Evolutionary conservation across 1,140 invertebrate genomes (phyloP).

Genomic region (Tetramorium alpestre): DNA sequence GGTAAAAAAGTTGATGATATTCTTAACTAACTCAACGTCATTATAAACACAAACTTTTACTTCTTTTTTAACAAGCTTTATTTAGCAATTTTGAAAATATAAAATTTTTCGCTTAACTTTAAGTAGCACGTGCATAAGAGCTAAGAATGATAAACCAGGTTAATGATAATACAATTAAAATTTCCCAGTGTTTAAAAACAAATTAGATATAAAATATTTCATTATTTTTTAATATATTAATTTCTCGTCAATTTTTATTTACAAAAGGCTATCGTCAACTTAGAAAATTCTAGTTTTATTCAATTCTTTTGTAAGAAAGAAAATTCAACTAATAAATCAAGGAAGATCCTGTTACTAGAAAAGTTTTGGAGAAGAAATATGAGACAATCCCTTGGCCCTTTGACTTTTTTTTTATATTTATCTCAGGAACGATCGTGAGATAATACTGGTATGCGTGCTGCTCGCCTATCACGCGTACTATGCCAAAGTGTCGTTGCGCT

Average conservation of each 20-base stretch:
- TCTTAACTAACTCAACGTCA: conserved; percentile 7
- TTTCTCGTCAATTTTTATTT: neutral
- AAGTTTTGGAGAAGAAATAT: neutral
- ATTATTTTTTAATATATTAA: neutral
- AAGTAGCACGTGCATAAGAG: neutral
- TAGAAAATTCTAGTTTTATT: neutral
- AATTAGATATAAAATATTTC: neutral
- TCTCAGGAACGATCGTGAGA: neutral
- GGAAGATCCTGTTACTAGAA: neutral
- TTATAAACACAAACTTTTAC: neutral
- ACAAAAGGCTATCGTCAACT: neutral
- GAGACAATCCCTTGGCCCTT: neutral
- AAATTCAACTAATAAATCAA: neutral
- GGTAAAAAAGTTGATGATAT: conserved; percentile 5
- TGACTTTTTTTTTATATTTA: neutral
- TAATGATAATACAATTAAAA: neutral
- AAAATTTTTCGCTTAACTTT: neutral
- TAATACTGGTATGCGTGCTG: neutral
- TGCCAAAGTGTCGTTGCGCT: neutral
- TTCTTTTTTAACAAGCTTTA: neutral
- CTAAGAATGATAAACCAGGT: neutral
- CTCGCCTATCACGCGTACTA: neutral
- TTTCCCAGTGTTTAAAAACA: neutral
- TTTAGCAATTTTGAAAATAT: neutral
- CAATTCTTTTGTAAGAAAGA: neutral